Evolutionary conservation across 2,113 vertebrate genomes (phyloP).

Genomic region (Calonectris borealis): DNA sequence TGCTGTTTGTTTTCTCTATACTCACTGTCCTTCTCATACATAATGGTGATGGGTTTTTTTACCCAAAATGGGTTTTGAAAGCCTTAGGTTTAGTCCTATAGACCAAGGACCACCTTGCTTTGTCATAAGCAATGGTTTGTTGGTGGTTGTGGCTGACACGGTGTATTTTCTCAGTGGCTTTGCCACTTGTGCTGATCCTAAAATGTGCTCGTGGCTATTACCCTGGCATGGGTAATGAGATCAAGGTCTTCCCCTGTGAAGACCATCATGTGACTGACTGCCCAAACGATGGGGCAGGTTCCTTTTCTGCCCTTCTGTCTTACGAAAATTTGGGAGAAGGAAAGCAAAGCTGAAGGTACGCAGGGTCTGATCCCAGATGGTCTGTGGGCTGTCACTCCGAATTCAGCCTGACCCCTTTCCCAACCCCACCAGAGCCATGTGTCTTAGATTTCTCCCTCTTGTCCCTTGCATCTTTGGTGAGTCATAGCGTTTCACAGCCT

Average conservation of each 20-base stretch:
- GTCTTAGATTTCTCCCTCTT: background rate
- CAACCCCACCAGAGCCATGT: background rate
- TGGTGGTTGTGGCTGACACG: background rate
- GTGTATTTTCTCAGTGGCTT: background rate
- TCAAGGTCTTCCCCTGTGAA: background rate
- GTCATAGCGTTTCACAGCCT: background rate
- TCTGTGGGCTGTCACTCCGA: background rate
- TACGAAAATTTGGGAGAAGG: background rate
- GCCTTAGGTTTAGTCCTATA: background rate
- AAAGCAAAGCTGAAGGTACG: background rate
- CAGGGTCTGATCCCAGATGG: background rate
- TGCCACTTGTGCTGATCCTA: background rate
- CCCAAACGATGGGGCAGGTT: background rate
- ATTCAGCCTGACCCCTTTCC: background rate
- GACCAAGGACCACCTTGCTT: background rate
- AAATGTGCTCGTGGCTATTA: background rate
- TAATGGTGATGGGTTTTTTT: background rate
- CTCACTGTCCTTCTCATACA: background rate
- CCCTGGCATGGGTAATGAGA: background rate
- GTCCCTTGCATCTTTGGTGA: background rate
- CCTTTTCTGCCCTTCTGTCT: background rate
- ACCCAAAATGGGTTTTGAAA: background rate
- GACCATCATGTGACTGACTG: accelerated
- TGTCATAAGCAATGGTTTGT: background rate
- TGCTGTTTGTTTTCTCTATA: background rate